These are phyloP conservation scores for Amblyornis subalaris DNA, from an alignment of 2,113 vertebrate genomes.

Conservation along the genomic window DNA sequence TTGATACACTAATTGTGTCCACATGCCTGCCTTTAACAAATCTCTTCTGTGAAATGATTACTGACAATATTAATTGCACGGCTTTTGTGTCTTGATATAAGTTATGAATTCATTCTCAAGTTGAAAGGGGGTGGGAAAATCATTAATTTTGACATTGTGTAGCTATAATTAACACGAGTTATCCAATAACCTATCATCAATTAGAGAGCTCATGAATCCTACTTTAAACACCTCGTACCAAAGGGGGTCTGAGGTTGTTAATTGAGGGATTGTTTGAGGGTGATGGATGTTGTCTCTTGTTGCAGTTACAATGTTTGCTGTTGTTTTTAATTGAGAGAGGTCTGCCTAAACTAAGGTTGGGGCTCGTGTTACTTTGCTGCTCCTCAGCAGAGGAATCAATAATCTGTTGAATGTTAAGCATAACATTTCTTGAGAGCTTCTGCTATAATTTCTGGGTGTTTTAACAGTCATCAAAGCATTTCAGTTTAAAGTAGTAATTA, in stretches of 20 bases:
- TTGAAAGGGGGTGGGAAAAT: conserved; percentile 68
- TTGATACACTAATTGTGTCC: conserved; percentile 67
- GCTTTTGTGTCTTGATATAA: conserved; percentile 43
- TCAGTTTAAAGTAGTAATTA: not conserved
- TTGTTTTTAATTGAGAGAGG: not conserved
- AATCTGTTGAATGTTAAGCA: not conserved
- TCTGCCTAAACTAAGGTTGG: not conserved
- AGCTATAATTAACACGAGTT: conserved; percentile 73
- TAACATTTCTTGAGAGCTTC: not conserved
- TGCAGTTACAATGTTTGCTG: not conserved
- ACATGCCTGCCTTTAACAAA: conserved; percentile 37
- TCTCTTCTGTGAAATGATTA: conserved; percentile 59
- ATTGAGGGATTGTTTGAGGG: not conserved
- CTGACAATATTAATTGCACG: conserved; percentile 38
- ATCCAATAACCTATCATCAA: conserved; percentile 71
- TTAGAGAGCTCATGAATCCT: conserved; percentile 57
- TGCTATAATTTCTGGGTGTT: not conserved
- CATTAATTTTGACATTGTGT: conserved; percentile 74
- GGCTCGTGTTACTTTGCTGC: not conserved
- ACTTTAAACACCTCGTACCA: conserved; percentile 45
- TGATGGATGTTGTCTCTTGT: conserved; percentile 3
- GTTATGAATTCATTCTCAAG: conserved; percentile 61
- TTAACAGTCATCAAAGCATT: not conserved
- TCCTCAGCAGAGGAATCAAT: not conserved
- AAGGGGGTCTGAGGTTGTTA: conserved; percentile 5